Base-by-base conservation (phyloP, 92 coral and sea anemone genomes). In the Phenganax stokvisi region DNA sequence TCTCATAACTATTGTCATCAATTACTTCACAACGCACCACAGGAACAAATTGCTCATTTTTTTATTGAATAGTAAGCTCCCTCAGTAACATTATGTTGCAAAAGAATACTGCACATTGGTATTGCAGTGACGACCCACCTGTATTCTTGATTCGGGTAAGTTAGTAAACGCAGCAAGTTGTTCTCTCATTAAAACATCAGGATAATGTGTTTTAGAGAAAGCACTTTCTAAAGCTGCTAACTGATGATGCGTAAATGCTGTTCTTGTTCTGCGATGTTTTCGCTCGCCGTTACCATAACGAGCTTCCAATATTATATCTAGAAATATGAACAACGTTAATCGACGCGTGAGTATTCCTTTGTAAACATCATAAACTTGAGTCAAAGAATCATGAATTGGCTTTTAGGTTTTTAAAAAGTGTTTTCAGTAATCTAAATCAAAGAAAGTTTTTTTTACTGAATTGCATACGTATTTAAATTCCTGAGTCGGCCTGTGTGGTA, bases 101-200 rank as follows among this genome's bases (percentile, higher is more conserved):
- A 20, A 20, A 20, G 25, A 20, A 20, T 20, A 20, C 2, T 13
- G 15, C 2, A 59, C 7, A 59, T 59, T 59, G 65, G 7, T 59
- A 13, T 59, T 17, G 74, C 51, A 4, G 31, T 54, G 12, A 54
- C 51, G 74, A 25, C 56, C 56, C 30, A 94, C 98, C 94, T 94
- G 98, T 75, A 94, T 92, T 89, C 97, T 88, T 8, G 98, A 89
- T 81, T 94, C 97, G 37, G 97, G 96, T 64, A 91, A 87, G 77
- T 89, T 92, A 11, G 92, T 94, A 72, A 86, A 92, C 30, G 90
- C 89, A 12, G 98, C 97, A 9, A 94, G 91, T 72, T 94, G 98
- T 79, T 94, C 98, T 76, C 98, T 87, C 98, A 94, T 91, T 55
- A 90, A 90, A 25, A 94, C 91, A 87, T 94, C 98, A 31, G 98